Evolutionary conservation across 1,140 invertebrate species (phyloP).

Genomic region (Bombus difficillimus): DNA sequence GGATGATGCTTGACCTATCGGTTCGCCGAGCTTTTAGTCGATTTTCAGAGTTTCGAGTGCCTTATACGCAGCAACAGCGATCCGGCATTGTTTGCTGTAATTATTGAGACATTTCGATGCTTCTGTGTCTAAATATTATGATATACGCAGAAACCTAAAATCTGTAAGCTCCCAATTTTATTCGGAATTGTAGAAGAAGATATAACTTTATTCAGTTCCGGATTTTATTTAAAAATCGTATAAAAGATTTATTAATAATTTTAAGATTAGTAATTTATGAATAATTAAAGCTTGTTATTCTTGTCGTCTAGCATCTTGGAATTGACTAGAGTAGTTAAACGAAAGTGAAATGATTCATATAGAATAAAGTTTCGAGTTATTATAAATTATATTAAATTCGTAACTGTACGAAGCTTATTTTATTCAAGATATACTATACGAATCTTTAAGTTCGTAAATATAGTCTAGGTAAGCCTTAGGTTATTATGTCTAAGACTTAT

Average conservation of each 20-base stretch:
- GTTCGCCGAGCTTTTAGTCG: not conserved
- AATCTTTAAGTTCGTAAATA: too few species aligned
- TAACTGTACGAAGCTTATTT: not conserved
- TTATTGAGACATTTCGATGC: not conserved
- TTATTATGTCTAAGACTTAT: not conserved
- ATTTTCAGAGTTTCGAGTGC: not conserved
- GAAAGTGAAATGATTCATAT: not conserved
- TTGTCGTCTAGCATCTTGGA: not conserved
- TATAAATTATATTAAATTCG: not conserved
- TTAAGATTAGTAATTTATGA: too few species aligned
- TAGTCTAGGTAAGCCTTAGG: too few species aligned
- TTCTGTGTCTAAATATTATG: not conserved
- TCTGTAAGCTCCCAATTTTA: too few species aligned
- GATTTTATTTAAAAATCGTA: not conserved
- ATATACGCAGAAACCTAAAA: not conserved
- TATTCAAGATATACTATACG: not conserved
- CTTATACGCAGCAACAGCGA: not conserved
- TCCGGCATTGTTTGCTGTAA: not conserved
- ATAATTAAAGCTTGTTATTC: not conserved
- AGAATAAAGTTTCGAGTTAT: not conserved
- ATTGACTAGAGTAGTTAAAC: not conserved
- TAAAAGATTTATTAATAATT: not conserved
- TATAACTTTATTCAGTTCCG: not conserved
- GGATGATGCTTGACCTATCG: not conserved
- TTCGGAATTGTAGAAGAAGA: not conserved